Evolutionary conservation across 2,797 vertebrate species (phyloP).

Genomic region (Sciurus vulgaris): DNA sequence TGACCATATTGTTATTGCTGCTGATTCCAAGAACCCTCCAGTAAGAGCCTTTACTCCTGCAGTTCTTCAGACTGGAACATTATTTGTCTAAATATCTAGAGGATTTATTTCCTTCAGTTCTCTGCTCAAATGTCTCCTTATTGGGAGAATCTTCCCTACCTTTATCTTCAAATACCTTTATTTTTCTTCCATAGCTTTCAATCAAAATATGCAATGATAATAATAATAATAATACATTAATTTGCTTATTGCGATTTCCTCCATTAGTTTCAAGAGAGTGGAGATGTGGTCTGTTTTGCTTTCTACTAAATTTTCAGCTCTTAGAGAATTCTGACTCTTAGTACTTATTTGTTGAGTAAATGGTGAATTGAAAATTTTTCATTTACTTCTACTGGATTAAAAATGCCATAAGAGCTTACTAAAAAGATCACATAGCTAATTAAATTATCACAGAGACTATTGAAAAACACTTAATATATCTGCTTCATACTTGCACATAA

Average conservation of each 20-base stretch:
- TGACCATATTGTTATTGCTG: background rate
- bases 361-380: background rate
- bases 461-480: background rate
- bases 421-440: background rate
- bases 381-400: background rate
- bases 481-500: background rate
- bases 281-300: background rate
- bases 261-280: background rate
- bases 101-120: background rate
- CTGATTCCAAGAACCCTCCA: background rate
- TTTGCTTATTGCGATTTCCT: background rate
- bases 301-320: background rate
- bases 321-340: background rate
- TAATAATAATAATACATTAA: background rate
- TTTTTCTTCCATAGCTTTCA: conserved; percentile 31
- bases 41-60: background rate
- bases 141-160: background rate
- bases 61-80: background rate
- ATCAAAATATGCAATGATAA: background rate
- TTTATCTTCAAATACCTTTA: background rate
- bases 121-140: background rate
- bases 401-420: background rate
- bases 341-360: background rate
- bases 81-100: background rate
- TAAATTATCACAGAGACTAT: conserved; percentile 12